Percentiles rank a stretch among this genome's conserved stretches.
Conservation (phyloP, 2,888 invertebrate species). For the Hymenopus coronatus region DNA sequence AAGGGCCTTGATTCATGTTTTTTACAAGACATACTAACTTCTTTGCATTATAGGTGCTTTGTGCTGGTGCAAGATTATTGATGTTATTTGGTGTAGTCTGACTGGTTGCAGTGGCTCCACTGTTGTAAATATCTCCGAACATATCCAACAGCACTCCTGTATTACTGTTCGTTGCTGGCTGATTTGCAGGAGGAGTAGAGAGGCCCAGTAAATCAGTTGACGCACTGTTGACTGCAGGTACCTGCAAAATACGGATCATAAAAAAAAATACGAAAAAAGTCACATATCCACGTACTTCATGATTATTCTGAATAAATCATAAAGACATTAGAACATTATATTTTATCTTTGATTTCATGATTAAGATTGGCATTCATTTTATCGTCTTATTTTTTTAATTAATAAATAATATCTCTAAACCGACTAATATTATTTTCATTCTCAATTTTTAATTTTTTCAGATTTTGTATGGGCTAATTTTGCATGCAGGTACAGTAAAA, state of each 20-base stretch:
- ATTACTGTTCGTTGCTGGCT: constrained; percentile 61
- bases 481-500: not conserved
- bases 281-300: too few species aligned
- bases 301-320: too few species aligned
- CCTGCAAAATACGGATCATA: constrained; percentile 5
- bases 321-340: too few species aligned
- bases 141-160: constrained; percentile 86
- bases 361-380: too few species aligned
- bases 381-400: too few species aligned
- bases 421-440: too few species aligned
- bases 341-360: too few species aligned
- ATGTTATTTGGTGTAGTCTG: constrained; percentile 40
- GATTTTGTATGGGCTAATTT: not conserved
- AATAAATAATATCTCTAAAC: too few species aligned
- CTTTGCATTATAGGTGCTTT: constrained; percentile 80
- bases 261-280: not conserved
- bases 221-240: constrained; percentile 39
- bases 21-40: constrained; percentile 55
- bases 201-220: constrained; percentile 85
- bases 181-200: constrained; percentile 78
- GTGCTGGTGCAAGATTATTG: constrained; percentile 48
- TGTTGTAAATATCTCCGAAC: constrained; percentile 81
- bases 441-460: not conserved
- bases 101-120: constrained; percentile 54
- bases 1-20: too few species aligned